Evolutionary conservation across 2,113 vertebrate species (phyloP).

Genomic region (Bagarius yarrelli): DNA sequence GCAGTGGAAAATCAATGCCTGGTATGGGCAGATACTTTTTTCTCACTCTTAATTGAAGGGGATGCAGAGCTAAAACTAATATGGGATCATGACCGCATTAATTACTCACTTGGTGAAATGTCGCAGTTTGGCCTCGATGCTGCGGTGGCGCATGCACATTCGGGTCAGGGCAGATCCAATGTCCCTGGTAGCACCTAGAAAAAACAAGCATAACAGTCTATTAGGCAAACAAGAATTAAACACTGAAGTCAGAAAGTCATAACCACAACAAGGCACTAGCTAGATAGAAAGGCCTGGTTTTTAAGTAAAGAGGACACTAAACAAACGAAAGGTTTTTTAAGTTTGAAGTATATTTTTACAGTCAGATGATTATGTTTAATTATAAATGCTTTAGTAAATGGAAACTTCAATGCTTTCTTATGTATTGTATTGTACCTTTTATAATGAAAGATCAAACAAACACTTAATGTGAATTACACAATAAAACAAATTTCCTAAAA

Average conservation of each 20-base stretch:
- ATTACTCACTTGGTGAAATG: conserved; percentile 91
- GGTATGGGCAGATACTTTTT: conserved; percentile 35
- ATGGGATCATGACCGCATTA: conserved; percentile 19
- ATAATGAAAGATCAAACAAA: too few species aligned
- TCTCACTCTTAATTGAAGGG: conserved; percentile 35
- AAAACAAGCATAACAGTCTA: conserved; percentile 8
- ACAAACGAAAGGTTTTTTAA: not conserved
- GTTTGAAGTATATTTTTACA: not conserved
- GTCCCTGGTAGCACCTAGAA: conserved; percentile 90
- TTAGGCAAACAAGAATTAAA: conserved; percentile 4
- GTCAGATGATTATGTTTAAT: not conserved
- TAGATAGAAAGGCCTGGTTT: not conserved
- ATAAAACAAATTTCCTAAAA: not conserved
- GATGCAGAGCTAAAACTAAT: conserved; percentile 35
- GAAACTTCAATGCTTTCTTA: not conserved
- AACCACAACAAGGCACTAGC: not conserved
- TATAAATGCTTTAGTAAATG: not conserved
- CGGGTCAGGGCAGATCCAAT: conserved; percentile 94
- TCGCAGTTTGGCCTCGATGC: conserved; percentile 95
- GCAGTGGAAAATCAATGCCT: conserved; percentile 51
- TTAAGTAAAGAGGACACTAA: not conserved
- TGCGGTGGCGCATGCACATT: conserved; percentile 98
- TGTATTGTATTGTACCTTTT: too few species aligned
- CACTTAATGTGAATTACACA: too few species aligned
- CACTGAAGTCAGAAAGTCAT: not conserved